These are phyloP conservation scores for Procambarus virginalis DNA, from an alignment of 1,140 invertebrate species.

Conservation along the genomic window DNA sequence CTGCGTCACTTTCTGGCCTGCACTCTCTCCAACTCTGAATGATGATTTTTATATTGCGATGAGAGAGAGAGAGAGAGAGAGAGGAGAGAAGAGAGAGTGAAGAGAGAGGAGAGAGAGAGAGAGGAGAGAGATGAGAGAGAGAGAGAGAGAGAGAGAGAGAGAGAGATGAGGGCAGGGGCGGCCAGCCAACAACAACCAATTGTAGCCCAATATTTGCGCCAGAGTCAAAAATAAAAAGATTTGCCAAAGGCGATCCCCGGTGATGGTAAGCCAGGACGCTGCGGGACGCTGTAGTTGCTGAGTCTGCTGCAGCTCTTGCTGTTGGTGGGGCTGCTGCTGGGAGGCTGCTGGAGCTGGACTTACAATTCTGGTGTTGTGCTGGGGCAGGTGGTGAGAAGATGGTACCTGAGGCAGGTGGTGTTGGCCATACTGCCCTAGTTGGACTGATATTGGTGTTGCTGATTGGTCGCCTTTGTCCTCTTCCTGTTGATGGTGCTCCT, in stretches of 20 bases:
- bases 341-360: neutral
- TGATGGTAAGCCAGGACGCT: neutral
- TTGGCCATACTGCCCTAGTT: neutral
- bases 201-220: neutral
- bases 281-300: neutral
- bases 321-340: neutral
- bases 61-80: too few species aligned
- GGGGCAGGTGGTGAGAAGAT: neutral
- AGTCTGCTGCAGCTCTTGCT: neutral
- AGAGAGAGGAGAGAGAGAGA: constrained; percentile 28
- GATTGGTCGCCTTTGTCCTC: neutral
- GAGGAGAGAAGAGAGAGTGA: constrained; percentile 18
- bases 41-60: neutral
- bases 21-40: neutral
- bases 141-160: neutral
- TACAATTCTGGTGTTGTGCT: neutral
- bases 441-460: neutral
- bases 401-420: neutral
- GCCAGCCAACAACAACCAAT: neutral
- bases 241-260: neutral
- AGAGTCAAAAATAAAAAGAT: neutral
- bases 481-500: neutral
- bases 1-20: neutral
- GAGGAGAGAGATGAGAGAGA: neutral
- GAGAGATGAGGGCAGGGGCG: constrained; percentile 1